Percentiles rank a stretch among this genome's conserved stretches.
Evolutionary conservation across 2,113 vertebrate genomes (phyloP).

Genomic region (Gallinago undulata): DNA sequence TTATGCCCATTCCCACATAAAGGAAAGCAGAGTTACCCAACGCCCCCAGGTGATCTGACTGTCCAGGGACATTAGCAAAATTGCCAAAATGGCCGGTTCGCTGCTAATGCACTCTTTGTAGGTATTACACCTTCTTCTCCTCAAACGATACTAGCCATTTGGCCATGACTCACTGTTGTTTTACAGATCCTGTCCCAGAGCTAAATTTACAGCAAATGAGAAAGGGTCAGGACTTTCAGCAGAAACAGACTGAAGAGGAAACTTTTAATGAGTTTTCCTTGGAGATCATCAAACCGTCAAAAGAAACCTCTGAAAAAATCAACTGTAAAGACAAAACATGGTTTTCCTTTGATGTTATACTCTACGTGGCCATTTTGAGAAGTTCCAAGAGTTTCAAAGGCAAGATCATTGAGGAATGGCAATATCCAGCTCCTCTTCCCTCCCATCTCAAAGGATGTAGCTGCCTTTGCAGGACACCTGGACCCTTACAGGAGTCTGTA

Average conservation of each 20-base stretch:
- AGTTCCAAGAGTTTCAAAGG: neutral
- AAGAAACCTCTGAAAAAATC: neutral
- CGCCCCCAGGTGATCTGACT: neutral
- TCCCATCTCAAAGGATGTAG: neutral
- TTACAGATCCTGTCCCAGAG: neutral
- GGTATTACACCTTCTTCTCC: neutral
- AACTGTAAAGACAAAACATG: neutral
- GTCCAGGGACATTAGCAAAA: neutral
- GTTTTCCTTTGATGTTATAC: neutral
- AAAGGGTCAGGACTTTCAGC: conserved; percentile 7
- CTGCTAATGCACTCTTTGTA: neutral
- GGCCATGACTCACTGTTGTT: neutral
- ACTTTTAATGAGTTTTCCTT: conserved; percentile 16
- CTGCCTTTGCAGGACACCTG: neutral
- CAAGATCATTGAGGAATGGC: neutral
- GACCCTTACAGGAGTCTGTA: neutral
- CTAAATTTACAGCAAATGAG: conserved; percentile 5
- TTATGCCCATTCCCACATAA: neutral
- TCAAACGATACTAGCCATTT: neutral
- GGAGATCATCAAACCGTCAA: neutral
- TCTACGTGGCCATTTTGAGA: neutral
- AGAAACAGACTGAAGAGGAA: neutral
- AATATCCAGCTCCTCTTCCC: neutral
- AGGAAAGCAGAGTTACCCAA: neutral
- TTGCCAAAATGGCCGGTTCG: neutral